Conservation (phyloP, 2,113 vertebrate species). For the Hyperopisus bebe region DNA sequence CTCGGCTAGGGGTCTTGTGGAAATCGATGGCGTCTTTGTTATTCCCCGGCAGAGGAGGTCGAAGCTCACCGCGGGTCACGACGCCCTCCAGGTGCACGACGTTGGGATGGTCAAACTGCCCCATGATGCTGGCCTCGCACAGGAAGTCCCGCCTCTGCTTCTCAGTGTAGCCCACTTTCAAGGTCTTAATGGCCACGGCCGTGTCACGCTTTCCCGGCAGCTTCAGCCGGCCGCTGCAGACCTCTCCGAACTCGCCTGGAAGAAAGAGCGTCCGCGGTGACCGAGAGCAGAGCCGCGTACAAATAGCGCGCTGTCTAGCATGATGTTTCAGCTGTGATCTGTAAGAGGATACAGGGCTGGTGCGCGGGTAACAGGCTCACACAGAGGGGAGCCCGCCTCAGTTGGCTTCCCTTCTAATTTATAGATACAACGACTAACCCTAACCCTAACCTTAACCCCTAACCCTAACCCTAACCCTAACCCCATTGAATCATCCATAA, state of each 20-base stretch:
- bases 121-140: constrained; percentile 98
- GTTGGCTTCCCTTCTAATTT: neutral
- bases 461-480: too few species aligned
- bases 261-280: constrained; percentile 29
- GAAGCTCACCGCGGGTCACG: constrained; percentile 82
- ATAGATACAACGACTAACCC: neutral
- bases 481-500: constrained; percentile 41
- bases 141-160: constrained; percentile 94
- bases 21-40: neutral
- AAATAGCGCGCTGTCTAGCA: constrained; percentile 44
- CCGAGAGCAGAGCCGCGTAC: constrained; percentile 31
- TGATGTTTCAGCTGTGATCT: constrained; percentile 47
- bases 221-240: constrained; percentile 92
- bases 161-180: constrained; percentile 95
- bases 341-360: constrained; percentile 44
- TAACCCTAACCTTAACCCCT: too few species aligned
- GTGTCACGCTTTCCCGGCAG: constrained; percentile 90
- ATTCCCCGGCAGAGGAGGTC: neutral
- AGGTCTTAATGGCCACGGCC: constrained; percentile 90
- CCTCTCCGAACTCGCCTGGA: constrained; percentile 95
- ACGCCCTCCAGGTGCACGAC: constrained; percentile 96
- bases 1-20: neutral
- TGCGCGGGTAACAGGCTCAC: constrained; percentile 43
- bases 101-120: constrained; percentile 95
- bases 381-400: neutral